Base-by-base conservation (phyloP, 2,888 invertebrate genomes). In the Hirtodrosophila trivittata region DNA sequence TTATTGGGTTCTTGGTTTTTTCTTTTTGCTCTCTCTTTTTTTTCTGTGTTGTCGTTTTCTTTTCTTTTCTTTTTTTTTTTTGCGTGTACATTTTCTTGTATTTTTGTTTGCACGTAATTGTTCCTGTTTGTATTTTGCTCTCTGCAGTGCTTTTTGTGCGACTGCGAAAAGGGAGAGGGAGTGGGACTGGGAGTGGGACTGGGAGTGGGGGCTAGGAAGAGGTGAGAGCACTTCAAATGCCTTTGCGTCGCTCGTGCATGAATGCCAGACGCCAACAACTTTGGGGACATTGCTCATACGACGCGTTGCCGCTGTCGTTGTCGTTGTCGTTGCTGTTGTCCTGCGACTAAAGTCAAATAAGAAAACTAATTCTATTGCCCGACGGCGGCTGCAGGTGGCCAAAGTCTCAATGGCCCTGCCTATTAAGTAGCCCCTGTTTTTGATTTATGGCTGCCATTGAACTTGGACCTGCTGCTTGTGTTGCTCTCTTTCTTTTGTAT, bases 361-460 rank as follows among this genome's bases (percentile, higher is more conserved):
- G 81, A 67, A 77, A 77, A 77, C 70, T 84, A 77, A 77, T 77
- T 84, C 82, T 70, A 77, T 77, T 75, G 83, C 65, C 52, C 80
- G 46, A 50, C 57, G 58, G 58, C 50, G 33, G 30, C 54, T 65
- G 68, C 69, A 69, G 69, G 72, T 69, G 69, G 68, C 54, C 50
- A 32, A 49, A 12, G 58, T 71, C 71, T 69, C 42, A 51, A 55
- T 50, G 59, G 51, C 30, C 33, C 35, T 51, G 69, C 66, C 72
- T 56, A 69, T 69, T 72, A 56, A 72, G 66, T 69, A 37, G 72
- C 28, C 50, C 49, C 70, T 84, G 77, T 77, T 81, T 77, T 84
- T 84, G 85, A 77, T 84, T 77, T 84, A 77, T 77, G 85, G 59
- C 59, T 70, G 75, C 74, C 77, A 78, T 82, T 77, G 77, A 77